Percentiles rank a stretch among this genome's conserved stretches.
Evolutionary conservation across 92 coral and sea anemone species (phyloP).

Genomic region (Zoanthus gigantus): DNA sequence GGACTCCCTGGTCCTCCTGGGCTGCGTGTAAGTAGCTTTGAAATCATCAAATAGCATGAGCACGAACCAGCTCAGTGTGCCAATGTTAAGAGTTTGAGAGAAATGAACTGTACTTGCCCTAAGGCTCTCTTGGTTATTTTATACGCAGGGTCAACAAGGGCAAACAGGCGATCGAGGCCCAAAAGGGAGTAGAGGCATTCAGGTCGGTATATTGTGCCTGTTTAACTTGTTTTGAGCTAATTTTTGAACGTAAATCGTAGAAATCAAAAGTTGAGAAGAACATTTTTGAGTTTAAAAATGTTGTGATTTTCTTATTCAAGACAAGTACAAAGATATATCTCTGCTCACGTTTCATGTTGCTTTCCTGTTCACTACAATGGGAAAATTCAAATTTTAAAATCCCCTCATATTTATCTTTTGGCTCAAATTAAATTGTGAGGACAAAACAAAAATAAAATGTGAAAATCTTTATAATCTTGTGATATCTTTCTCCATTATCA

Average conservation of each 20-base stretch:
- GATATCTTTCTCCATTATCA: no score
- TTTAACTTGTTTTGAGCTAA: not conserved
- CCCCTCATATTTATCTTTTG: no score
- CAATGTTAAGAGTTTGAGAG: not conserved
- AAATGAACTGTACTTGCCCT: no score
- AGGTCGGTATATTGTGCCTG: not conserved
- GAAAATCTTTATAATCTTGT: no score
- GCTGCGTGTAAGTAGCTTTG: not conserved
- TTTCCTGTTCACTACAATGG: no score
- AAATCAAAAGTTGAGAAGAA: not conserved
- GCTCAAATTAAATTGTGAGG: no score
- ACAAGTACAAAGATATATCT: no score
- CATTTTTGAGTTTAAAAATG: not conserved
- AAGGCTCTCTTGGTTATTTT: not conserved
- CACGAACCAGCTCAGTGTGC: not conserved
- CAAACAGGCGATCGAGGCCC: slow-evolving; percentile 9
- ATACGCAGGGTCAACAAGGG: slow-evolving; percentile 2
- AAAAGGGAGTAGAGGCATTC: not conserved
- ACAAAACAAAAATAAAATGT: no score
- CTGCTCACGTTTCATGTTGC: no score
- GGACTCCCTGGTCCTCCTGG: slow-evolving; percentile 22
- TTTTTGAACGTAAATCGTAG: not conserved
- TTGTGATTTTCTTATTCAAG: no score
- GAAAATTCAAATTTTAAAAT: no score
- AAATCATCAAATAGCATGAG: not conserved